These are phyloP conservation scores for Teinopalpus imperialis DNA, from an alignment of 2,888 invertebrate species.

Conservation along the genomic window DNA sequence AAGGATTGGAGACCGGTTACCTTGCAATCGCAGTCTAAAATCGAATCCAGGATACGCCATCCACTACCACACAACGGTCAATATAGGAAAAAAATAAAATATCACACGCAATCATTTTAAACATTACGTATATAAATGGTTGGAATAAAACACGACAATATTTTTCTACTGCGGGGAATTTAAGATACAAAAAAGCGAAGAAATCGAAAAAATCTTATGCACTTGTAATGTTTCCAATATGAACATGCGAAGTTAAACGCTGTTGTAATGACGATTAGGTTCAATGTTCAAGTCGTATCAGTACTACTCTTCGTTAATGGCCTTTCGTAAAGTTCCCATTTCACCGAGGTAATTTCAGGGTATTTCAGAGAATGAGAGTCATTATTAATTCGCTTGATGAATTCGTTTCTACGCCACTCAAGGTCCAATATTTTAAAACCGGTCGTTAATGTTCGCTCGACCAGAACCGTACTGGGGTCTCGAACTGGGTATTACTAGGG, in stretches of 20 bases:
- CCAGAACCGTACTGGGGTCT: neutral
- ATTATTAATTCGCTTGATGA: slow-evolving; percentile 16
- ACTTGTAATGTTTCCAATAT: neutral
- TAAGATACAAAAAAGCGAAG: neutral
- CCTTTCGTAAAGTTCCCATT: slow-evolving; percentile 11
- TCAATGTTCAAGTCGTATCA: neutral
- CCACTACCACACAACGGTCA: too few species aligned
- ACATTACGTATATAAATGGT: too few species aligned
- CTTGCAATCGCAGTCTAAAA: too few species aligned
- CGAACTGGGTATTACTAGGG: neutral
- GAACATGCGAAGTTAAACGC: neutral
- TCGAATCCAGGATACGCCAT: too few species aligned
- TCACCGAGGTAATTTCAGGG: slow-evolving; percentile 16
- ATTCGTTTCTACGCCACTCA: slow-evolving; percentile 15
- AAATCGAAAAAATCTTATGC: slow-evolving; percentile 6
- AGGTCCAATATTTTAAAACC: slow-evolving; percentile 9
- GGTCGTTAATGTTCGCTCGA: slow-evolving; percentile 1
- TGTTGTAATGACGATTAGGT: neutral
- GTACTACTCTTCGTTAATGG: slow-evolving; percentile 6
- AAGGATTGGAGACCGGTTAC: too few species aligned
- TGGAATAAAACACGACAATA: too few species aligned
- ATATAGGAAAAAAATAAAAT: too few species aligned
- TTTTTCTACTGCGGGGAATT: too few species aligned
- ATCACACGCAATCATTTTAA: too few species aligned
- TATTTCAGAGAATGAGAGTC: slow-evolving; percentile 14